A percentile compares a stretch with the other conserved stretches of the same genome.
Conservation (phyloP, 2,888 invertebrate species). For the Tipula confusa region DNA sequence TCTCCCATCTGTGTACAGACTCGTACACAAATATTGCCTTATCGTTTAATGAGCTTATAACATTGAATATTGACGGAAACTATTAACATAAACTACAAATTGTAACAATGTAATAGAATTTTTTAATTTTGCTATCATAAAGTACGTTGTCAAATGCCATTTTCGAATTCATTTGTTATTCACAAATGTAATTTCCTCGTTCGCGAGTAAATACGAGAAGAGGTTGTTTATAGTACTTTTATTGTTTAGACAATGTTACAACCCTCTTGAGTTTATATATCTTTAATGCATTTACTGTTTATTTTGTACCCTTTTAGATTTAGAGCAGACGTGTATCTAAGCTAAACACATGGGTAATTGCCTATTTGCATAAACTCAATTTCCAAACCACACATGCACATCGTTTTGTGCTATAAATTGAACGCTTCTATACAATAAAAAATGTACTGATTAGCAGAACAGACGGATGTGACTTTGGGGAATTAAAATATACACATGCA, state of each 20-base stretch:
- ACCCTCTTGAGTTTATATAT: neutral
- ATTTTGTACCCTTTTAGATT: neutral
- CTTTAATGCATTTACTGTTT: no score
- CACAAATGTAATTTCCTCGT: neutral
- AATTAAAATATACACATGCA: neutral
- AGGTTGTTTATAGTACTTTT: neutral
- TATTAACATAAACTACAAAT: neutral
- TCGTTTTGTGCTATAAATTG: neutral
- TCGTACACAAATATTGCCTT: no score
- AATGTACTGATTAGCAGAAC: neutral
- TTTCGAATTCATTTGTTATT: neutral
- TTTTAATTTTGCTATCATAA: neutral
- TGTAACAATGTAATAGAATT: neutral
- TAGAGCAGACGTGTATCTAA: neutral
- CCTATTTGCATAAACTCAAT: neutral
- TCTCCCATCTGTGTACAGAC: neutral
- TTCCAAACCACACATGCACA: neutral
- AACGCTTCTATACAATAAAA: neutral
- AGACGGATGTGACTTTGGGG: neutral
- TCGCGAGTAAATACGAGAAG: no score
- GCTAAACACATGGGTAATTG: neutral
- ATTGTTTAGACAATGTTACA: neutral
- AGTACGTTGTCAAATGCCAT: neutral
- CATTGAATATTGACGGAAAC: neutral
- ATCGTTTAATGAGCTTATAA: neutral